A percentile compares a stretch with the other conserved stretches of the same genome.
phyloP scores from a whole-genome alignment of 2,113 vertebrate species.

The Craseonycteris thonglongyai region DNA sequence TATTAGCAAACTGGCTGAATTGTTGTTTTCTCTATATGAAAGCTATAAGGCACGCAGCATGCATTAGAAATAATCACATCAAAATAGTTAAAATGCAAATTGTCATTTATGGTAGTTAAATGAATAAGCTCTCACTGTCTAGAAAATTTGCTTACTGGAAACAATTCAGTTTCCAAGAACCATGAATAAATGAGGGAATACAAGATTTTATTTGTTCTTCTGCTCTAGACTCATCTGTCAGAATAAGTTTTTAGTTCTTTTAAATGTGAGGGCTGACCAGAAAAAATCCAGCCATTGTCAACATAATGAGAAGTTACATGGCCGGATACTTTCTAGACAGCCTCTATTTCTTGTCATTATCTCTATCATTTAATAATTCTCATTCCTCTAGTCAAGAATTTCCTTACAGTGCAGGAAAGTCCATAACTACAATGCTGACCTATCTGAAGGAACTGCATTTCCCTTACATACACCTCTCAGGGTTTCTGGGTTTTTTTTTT shows the following conservation, averaged over 20 bases:
- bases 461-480: background rate
- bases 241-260: constrained; percentile 25
- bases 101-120: background rate
- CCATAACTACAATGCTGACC: background rate
- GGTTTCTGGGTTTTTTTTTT: background rate
- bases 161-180: constrained; percentile 21
- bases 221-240: background rate
- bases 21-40: background rate
- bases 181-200: background rate
- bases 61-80: background rate
- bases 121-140: background rate
- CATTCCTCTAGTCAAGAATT: background rate
- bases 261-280: too few relatives aligned
- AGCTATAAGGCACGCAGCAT: background rate
- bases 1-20: background rate
- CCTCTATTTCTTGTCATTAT: background rate
- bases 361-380: background rate
- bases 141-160: constrained; percentile 28
- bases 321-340: too few relatives aligned
- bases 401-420: background rate
- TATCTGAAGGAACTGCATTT: constrained; percentile 10
- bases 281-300: too few relatives aligned
- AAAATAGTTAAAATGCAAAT: constrained; percentile 37
- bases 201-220: constrained; percentile 8
- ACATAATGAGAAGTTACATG: too few relatives aligned